Percentiles rank a stretch among this genome's conserved stretches.
Conservation (phyloP, 2,888 invertebrate species). For the Erpobdella octoculata region DNA sequence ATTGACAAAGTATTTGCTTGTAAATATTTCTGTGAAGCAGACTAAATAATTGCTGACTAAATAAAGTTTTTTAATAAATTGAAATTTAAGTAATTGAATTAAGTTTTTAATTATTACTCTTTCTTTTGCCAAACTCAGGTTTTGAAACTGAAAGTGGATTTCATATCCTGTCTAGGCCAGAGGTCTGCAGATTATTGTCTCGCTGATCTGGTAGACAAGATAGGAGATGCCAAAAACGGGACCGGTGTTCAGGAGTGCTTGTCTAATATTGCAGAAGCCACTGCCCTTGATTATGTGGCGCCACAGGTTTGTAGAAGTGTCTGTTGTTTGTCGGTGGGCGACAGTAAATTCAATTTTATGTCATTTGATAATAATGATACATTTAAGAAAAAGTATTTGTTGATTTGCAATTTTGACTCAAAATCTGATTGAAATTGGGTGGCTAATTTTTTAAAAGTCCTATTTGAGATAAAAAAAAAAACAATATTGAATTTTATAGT, state of each 20-base stretch:
- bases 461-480: background rate
- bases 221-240: constrained; percentile 77
- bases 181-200: constrained; percentile 68
- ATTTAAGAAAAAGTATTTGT: background rate
- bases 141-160: constrained; percentile 71
- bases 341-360: no score
- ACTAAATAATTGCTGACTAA: no score
- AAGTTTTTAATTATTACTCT: background rate
- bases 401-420: background rate
- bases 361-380: background rate
- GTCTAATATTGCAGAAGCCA: constrained; percentile 69
- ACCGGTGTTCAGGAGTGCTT: constrained; percentile 64
- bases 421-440: background rate
- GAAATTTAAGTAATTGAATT: background rate
- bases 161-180: constrained; percentile 69
- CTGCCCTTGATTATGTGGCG: constrained; percentile 67
- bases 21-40: no score
- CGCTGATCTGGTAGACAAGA: constrained; percentile 72
- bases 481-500: background rate
- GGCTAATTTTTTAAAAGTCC: background rate
- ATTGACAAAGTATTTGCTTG: no score
- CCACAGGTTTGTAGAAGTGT: constrained; percentile 54
- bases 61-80: no score
- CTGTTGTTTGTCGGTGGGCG: no score
- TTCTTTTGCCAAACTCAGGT: constrained; percentile 54